Evolutionary conservation across 2,888 invertebrate genomes (phyloP), one percentile per base, ranked within the genome.

Genomic region (Drosophila lutescens): DNA sequence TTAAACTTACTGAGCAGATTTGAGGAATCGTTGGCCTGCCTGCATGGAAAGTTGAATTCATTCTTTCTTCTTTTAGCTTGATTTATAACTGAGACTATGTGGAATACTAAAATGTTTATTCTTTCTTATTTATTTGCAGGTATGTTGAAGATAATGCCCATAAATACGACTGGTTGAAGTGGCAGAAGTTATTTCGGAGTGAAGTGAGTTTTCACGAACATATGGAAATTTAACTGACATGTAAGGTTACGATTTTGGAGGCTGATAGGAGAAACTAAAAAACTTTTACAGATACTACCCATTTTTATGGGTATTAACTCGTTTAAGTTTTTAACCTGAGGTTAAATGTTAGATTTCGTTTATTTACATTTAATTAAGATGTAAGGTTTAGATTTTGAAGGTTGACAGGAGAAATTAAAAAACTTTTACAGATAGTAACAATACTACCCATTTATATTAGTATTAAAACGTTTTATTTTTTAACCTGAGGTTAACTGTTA

Each of bases 91-190:
- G 32, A 49, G 40, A 26, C 23, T 57, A 32, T 36, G 15, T 17
- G 59, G 30, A 58, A 61, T 38, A 61, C 62, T 49, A 63, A 63
- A 34, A 34, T 47, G 23, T 41, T 62, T 36, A 63, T 62, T 61
- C 15, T 47, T 26, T 10, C 13, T 47, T 49, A 49, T 63, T 49
- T 63, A 49, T 34, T 63, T 63, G 9, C 62, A 63, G 62, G 62
- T 63, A 63, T 36, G 62, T 63, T 57, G 47, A 49, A 61, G 61
- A 46, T 60, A 38, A 32, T 59, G 56, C 9, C 34, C 23, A 44
- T 34, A 44, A 17, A 44, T 36, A 30, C 36, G 43, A 34, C 26
- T 32, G 10, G n/a, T 41, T 55, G 17, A 34, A 32, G 41, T 41
- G 55, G 41, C 59, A 26, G 15, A 40, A 51, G 58, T 32, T 59